Base-by-base conservation (phyloP, 2,797 vertebrate genomes). In the Xenopus petersii region DNA sequence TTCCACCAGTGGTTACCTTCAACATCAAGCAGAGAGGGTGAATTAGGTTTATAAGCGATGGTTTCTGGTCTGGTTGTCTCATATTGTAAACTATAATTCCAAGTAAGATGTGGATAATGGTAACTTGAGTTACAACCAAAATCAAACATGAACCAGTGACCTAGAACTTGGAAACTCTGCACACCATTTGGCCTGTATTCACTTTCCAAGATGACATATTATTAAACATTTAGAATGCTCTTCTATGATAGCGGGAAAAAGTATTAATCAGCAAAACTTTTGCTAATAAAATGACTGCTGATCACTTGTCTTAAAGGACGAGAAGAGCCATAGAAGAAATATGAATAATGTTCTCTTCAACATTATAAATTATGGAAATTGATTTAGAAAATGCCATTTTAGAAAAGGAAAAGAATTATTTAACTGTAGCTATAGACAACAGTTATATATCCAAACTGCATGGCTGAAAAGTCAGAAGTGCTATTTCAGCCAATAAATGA, bases 101-200 rank as follows among this genome's bases (percentile, higher is more conserved):
- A 24, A 15, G 17, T n/a, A 33, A 4, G 13, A 10, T 24, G 30
- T 55, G 62, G 66, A 64, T 69, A 58, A 69, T 56, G 36, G 59
- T 49, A 64, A 64, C n/a, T 36, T 21, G 36, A 63, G 55, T 67
- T 46, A 33, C 56, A 26, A 59, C 12, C 36, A 59, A 67, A 30
- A 30, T 4, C 26, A 30, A 30, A 30, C 1, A 30, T 30, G 26
- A 30, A 30, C 26, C 70, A 67, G 51, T 75, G 73, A 75, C 66
- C 69, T 67, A 12, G 64, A 66, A 12, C 54, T 67, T 58, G 46
- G 71, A 67, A 66, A 54, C 62, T 54, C 30, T 71, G 33, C 13
- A 67, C 49, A 33, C 73, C 13, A 46, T 30, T 21, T 67, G 56
- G 63, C 16, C 58, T 21, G 47, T 3, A 47, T 36, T 47, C 16